These are phyloP conservation scores for Chrysomallon squamiferum DNA, from an alignment of 1,140 invertebrate species.

Conservation along the genomic window DNA sequence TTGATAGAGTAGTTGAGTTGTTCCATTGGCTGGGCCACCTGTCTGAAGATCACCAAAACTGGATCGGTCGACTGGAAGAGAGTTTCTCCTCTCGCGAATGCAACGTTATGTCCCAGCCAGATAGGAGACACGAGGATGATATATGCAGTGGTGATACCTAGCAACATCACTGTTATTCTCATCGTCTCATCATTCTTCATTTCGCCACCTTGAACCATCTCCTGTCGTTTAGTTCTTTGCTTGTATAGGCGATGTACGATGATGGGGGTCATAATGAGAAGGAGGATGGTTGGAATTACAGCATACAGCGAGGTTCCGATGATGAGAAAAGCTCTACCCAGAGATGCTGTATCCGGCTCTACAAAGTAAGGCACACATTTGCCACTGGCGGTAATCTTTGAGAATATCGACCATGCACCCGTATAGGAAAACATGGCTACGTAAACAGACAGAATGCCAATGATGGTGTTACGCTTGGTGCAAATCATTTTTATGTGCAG, in stretches of 20 bases:
- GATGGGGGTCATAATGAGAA: slow-evolving; percentile 14
- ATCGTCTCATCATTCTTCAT: not conserved
- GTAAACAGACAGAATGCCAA: slow-evolving; percentile 15
- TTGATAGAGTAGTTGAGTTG: slow-evolving; percentile 17
- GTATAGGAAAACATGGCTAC: slow-evolving; percentile 21
- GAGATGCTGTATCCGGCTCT: slow-evolving; percentile 6
- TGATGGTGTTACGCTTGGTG: slow-evolving; percentile 16
- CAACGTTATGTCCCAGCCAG: slow-evolving; percentile 12
- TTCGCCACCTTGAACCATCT: not conserved
- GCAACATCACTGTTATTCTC: slow-evolving; percentile 21
- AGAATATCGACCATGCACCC: slow-evolving; percentile 25
- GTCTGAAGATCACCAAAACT: too few relatives aligned
- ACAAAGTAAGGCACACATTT: slow-evolving; percentile 29
- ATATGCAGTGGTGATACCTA: slow-evolving; percentile 20
- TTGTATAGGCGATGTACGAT: slow-evolving; percentile 17
- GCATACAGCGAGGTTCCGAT: slow-evolving; percentile 18
- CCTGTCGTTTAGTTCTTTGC: not conserved
- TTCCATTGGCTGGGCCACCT: slow-evolving; percentile 8
- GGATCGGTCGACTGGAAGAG: slow-evolving; percentile 13
- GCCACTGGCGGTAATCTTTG: slow-evolving; percentile 19
- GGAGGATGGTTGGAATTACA: slow-evolving; percentile 18
- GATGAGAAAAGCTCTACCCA: slow-evolving; percentile 13
- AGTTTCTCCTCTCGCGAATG: slow-evolving; percentile 11
- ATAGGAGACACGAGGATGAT: slow-evolving; percentile 22
- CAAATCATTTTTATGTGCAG: slow-evolving; percentile 32